Conservation (phyloP, 2,888 invertebrate species). For the Laothoe populi region DNA sequence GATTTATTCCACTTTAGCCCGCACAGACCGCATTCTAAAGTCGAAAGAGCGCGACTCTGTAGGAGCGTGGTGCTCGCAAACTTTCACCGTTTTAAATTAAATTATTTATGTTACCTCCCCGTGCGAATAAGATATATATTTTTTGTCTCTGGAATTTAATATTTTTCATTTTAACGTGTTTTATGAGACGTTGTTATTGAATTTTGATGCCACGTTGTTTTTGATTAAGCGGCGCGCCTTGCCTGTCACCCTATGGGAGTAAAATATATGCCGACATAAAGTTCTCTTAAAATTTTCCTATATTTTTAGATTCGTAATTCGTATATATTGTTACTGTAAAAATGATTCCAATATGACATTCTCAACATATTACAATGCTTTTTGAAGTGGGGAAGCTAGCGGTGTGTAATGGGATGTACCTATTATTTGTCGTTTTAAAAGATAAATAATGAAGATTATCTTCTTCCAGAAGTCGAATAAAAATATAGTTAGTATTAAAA, state of each 20-base stretch:
- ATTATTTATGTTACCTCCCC: constrained; percentile 64
- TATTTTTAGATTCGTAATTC: constrained; percentile 42
- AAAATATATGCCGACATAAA: constrained; percentile 56
- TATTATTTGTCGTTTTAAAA: too few species aligned
- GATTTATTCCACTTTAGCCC: constrained; percentile 50
- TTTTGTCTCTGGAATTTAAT: constrained; percentile 78
- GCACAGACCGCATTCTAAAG: constrained; percentile 41
- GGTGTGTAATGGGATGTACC: not conserved
- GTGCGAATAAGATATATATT: constrained; percentile 60
- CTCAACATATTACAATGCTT: not conserved
- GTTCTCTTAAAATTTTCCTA: constrained; percentile 46
- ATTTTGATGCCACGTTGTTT: constrained; percentile 73
- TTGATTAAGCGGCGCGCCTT: constrained; percentile 63
- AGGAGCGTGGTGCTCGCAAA: constrained; percentile 36
- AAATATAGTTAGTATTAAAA: too few species aligned
- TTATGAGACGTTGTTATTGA: constrained; percentile 74
- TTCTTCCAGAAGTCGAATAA: too few species aligned
- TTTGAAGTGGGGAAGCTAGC: not conserved
- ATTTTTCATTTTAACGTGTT: constrained; percentile 76
- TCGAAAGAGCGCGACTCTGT: constrained; percentile 31
- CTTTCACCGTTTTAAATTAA: constrained; percentile 61
- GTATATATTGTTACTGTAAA: constrained; percentile 25
- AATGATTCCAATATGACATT: constrained; percentile 7
- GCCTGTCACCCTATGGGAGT: constrained; percentile 41
- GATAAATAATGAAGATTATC: too few species aligned